Conservation (phyloP, 2,797 vertebrate genomes). For the Limnodromus scolopaceus region DNA sequence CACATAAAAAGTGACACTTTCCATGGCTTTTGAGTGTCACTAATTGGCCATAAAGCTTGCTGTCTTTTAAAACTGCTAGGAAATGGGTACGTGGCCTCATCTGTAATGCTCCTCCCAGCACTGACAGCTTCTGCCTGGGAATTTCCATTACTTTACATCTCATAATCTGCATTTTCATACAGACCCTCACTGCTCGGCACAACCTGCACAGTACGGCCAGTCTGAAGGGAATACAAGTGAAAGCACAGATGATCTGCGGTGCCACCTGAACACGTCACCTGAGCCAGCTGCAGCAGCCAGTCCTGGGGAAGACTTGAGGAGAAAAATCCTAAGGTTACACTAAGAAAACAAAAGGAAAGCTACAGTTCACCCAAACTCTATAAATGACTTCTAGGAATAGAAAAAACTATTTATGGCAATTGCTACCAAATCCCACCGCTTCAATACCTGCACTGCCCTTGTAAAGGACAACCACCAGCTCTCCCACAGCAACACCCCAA, state of each 20-base stretch:
- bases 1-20: background rate
- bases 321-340: background rate
- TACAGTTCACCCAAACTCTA: background rate
- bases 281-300: background rate
- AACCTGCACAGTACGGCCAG: background rate
- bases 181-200: background rate
- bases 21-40: slow-evolving; percentile 5
- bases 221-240: too few relatives aligned
- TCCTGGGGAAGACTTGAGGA: background rate
- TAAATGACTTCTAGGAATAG: background rate
- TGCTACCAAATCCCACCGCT: background rate
- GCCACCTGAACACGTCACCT: background rate
- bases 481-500: background rate
- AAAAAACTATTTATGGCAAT: background rate
- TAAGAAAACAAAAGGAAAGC: background rate
- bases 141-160: background rate
- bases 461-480: background rate
- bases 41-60: background rate
- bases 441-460: background rate
- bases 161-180: background rate
- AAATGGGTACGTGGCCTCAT: background rate
- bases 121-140: background rate
- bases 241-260: background rate
- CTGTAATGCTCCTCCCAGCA: background rate
- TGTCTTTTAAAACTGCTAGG: background rate